Evolutionary conservation across 1,140 invertebrate species (phyloP).

Genomic region (Rhagoletis pomonella): DNA sequence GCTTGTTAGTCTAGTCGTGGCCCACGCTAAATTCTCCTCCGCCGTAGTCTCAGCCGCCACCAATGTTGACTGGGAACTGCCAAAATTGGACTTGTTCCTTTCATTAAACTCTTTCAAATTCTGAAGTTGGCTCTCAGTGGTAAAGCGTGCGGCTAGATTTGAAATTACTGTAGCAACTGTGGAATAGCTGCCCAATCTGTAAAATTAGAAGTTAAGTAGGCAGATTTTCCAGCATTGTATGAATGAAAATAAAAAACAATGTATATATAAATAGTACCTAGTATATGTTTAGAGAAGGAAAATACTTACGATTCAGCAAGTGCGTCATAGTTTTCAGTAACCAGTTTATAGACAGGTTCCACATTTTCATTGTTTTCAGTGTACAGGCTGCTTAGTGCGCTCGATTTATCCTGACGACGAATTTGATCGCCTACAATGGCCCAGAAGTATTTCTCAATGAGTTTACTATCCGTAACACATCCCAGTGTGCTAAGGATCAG

Average conservation of each 20-base stretch:
- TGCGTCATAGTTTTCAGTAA: slow-evolving; percentile 68
- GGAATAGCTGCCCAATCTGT: slow-evolving; percentile 71
- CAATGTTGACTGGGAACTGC: slow-evolving; percentile 61
- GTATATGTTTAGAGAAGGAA: too few species aligned
- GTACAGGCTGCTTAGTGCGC: slow-evolving; percentile 73
- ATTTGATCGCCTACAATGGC: slow-evolving; percentile 69
- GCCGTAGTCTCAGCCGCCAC: slow-evolving; percentile 61
- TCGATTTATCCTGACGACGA: slow-evolving; percentile 72
- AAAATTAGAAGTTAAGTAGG: too few species aligned
- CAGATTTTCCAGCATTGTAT: too few species aligned
- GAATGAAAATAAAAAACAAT: slow-evolving; percentile 6
- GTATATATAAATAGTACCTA: background rate
- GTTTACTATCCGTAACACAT: slow-evolving; percentile 75
- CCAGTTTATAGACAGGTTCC: slow-evolving; percentile 74
- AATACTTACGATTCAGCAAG: slow-evolving; percentile 75
- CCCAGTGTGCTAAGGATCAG: slow-evolving; percentile 78
- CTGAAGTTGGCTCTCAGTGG: slow-evolving; percentile 72
- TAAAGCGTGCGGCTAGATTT: slow-evolving; percentile 74
- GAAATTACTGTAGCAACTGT: slow-evolving; percentile 74
- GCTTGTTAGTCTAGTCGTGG: slow-evolving; percentile 57
- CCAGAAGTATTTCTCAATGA: slow-evolving; percentile 71
- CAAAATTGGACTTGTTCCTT: slow-evolving; percentile 61
- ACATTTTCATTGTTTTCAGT: slow-evolving; percentile 74
- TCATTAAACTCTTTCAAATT: slow-evolving; percentile 64
- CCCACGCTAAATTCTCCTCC: slow-evolving; percentile 63